A percentile compares a stretch with the other conserved stretches of the same genome.
Conservation (phyloP, 2,888 invertebrate species). For the Ormyrus thymus region DNA sequence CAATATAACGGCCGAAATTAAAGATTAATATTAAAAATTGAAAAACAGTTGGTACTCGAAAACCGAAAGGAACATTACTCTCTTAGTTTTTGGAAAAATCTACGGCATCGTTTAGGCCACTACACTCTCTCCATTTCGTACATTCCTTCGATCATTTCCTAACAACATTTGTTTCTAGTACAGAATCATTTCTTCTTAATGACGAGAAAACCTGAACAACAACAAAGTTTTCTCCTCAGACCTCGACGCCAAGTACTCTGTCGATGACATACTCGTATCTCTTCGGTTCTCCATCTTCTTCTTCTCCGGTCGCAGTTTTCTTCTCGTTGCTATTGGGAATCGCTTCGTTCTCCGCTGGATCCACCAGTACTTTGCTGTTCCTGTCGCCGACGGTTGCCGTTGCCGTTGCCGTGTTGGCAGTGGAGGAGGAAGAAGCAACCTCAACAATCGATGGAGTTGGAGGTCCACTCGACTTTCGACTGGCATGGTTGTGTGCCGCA, state of each 20-base stretch:
- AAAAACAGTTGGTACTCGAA: constrained; percentile 2
- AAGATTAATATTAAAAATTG: not conserved
- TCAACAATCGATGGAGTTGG: constrained; percentile 11
- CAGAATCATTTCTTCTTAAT: too few relatives aligned
- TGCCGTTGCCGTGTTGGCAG: not conserved
- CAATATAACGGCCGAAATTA: too few relatives aligned
- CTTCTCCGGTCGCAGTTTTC: constrained; percentile 36
- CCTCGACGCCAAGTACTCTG: constrained; percentile 89
- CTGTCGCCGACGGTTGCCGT: constrained; percentile 1
- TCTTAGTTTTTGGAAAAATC: not conserved
- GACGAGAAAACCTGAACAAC: too few relatives aligned
- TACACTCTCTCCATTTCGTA: not conserved
- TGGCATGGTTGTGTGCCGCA: constrained; percentile 28
- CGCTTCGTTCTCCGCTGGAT: constrained; percentile 71
- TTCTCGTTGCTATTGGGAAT: constrained; percentile 38
- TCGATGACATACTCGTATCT: constrained; percentile 90
- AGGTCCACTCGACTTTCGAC: constrained; percentile 47
- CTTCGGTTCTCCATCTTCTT: constrained; percentile 74
- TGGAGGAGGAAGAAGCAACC: not conserved
- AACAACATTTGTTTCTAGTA: not conserved
- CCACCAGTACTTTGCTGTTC: constrained; percentile 53
- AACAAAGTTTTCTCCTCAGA: constrained; percentile 76
- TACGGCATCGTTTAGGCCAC: not conserved
- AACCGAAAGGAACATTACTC: constrained; percentile 35
- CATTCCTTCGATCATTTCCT: constrained; percentile 2